Evolutionary conservation across 2,888 invertebrate genomes (phyloP).

Genomic region (Bellardia pandia): DNA sequence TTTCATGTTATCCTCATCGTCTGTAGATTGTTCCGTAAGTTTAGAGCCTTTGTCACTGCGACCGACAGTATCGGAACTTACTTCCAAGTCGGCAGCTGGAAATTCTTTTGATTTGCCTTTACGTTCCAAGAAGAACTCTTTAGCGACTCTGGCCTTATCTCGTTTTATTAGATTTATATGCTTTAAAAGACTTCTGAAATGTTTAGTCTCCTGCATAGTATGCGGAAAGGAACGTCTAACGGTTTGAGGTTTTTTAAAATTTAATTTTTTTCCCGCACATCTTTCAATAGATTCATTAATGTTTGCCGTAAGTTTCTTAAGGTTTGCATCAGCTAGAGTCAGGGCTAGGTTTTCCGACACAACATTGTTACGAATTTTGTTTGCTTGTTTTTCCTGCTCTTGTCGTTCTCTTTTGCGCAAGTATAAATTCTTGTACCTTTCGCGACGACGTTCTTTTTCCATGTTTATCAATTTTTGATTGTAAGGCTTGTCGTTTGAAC

Average conservation of each 20-base stretch:
- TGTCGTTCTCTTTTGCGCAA: slow-evolving; percentile 75
- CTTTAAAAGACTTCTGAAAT: slow-evolving; percentile 78
- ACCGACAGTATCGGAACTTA: slow-evolving; percentile 76
- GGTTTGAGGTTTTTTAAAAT: slow-evolving; percentile 73
- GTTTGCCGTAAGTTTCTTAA: slow-evolving; percentile 73
- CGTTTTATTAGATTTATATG: slow-evolving; percentile 77
- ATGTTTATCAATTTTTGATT: slow-evolving; percentile 75
- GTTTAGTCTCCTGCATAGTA: slow-evolving; percentile 79
- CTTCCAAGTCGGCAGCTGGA: slow-evolving; percentile 76
- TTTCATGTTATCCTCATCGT: slow-evolving; percentile 81
- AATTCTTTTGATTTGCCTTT: slow-evolving; percentile 76
- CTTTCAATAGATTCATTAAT: slow-evolving; percentile 78
- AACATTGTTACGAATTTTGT: slow-evolving; percentile 55
- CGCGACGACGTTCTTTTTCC: slow-evolving; percentile 76
- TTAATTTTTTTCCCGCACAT: slow-evolving; percentile 76
- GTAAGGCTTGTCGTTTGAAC: slow-evolving; percentile 78
- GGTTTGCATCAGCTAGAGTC: slow-evolving; percentile 76
- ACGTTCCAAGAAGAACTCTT: slow-evolving; percentile 77
- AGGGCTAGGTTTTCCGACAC: slow-evolving; percentile 71
- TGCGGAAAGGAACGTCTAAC: slow-evolving; percentile 79
- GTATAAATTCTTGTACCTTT: slow-evolving; percentile 80
- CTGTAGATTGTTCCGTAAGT: slow-evolving; percentile 80
- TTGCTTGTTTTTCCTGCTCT: slow-evolving; percentile 62
- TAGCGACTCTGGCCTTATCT: slow-evolving; percentile 78
- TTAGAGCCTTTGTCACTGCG: slow-evolving; percentile 70